phyloP scores from a whole-genome alignment of 2,113 vertebrate genomes.

The Anolis carolinensis region DNA sequence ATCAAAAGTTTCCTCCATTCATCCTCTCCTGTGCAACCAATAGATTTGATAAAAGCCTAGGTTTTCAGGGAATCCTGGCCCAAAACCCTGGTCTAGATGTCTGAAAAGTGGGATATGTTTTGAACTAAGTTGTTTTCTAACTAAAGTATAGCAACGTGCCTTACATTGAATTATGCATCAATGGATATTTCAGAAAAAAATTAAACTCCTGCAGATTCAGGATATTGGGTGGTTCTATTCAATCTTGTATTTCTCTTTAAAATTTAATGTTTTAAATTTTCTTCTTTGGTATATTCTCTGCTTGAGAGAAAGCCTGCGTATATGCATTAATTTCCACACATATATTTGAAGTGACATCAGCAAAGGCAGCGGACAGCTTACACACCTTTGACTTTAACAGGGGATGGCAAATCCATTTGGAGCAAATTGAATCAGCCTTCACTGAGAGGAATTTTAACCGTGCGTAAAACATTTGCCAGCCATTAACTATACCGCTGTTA shows the following conservation, averaged over 20 bases:
- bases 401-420: constrained; percentile 40
- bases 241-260: background rate
- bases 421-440: constrained; percentile 47
- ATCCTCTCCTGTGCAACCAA: too few species aligned
- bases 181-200: background rate
- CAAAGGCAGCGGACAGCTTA: constrained; percentile 27
- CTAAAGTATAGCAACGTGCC: background rate
- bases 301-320: background rate
- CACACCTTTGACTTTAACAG: constrained; percentile 12
- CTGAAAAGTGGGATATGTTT: background rate
- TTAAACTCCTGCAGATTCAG: background rate
- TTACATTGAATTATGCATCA: background rate
- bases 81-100: background rate
- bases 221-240: background rate
- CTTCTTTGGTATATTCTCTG: background rate
- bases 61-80: too few species aligned
- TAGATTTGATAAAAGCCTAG: too few species aligned
- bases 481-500: constrained; percentile 55
- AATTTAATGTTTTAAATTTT: background rate
- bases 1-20: too few species aligned
- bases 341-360: background rate
- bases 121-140: background rate
- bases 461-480: constrained; percentile 60
- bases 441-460: constrained; percentile 32
- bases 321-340: background rate